Evolutionary conservation across 2,113 vertebrate species (phyloP).

Genomic region (Tinamus guttatus): DNA sequence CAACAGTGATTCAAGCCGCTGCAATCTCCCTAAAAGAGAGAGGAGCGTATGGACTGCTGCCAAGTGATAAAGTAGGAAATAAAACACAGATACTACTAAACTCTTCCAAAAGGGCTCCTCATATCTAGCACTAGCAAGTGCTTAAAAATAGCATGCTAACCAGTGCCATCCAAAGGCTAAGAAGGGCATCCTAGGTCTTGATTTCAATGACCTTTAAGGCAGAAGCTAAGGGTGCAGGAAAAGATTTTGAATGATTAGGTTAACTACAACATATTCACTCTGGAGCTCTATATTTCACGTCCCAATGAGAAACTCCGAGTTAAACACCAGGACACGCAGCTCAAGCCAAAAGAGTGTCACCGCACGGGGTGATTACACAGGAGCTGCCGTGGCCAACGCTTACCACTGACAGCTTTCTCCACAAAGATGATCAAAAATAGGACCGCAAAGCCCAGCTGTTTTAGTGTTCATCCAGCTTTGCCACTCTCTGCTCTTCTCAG

Average conservation of each 20-base stretch:
- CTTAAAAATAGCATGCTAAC: conserved; percentile 30
- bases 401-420: neutral
- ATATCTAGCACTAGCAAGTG: neutral
- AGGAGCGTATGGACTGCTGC: neutral
- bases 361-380: conserved; percentile 12
- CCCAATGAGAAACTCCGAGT: conserved; percentile 19
- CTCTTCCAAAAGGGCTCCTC: neutral
- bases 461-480: neutral
- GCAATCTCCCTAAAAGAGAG: neutral
- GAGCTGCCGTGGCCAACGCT: neutral
- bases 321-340: neutral
- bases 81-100: conserved; percentile 23
- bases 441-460: neutral
- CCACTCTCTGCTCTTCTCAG: neutral
- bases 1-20: neutral
- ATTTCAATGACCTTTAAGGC: conserved; percentile 43
- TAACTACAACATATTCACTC: conserved; percentile 11
- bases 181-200: conserved; percentile 42
- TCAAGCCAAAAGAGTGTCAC: conserved; percentile 39
- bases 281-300: neutral
- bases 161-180: conserved; percentile 17
- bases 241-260: neutral
- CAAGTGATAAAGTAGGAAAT: neutral
- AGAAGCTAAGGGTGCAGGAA: conserved; percentile 18
- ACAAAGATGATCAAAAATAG: neutral